Base-by-base conservation (phyloP, 2,113 vertebrate species). In the Pomatorhinus ruficollis region DNA sequence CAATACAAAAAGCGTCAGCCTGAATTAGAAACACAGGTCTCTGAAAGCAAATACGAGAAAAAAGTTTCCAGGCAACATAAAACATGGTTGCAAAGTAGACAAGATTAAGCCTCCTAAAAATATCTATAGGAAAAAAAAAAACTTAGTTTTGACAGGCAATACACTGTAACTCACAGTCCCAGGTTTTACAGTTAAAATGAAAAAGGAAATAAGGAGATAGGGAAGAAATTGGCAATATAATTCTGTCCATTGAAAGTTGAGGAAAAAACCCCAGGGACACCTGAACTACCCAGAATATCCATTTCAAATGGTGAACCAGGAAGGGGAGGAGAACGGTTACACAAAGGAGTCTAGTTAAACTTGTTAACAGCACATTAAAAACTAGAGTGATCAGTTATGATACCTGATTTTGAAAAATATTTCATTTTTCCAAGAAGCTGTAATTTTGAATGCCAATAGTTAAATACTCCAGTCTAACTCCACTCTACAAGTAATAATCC, bases 11-110 rank as follows among this genome's bases (percentile, higher is more conserved):
- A 44, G 30, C 37, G 88, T 45, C 3, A 0, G n/a, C 15, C 28
- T 69, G 45, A 93, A 85, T 54, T 90, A 83, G 27, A 74, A 77
- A 50, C 60, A 80, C 7, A 76, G 0, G 3, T 25, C 25, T 57
- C 72, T 89, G 76, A 83, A 89, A 90, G 7, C 6, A 83, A 90
- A 77, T 10, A 11, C 0, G 0, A 78, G 35, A 30, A 70, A 91
- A 47, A 17, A n/a, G n/a, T 37, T 70, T 87, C 60, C 74, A 75
- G 44, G 45, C 42, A 89, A 95, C 88, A 81, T 19, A 87, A 89
- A 70, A 59, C 30, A 77, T 0, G 0, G 9, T 20, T 70, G 52
- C 6, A 47, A 93, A 93, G 33, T 0, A 93, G 35, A 60, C 8
- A 75, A 89, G 22, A 31, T 24, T 17, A 65, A 49, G 54, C 45